These are phyloP conservation scores for Heliconius erato DNA, from an alignment of 2,888 invertebrate genomes.

Conservation along the genomic window DNA sequence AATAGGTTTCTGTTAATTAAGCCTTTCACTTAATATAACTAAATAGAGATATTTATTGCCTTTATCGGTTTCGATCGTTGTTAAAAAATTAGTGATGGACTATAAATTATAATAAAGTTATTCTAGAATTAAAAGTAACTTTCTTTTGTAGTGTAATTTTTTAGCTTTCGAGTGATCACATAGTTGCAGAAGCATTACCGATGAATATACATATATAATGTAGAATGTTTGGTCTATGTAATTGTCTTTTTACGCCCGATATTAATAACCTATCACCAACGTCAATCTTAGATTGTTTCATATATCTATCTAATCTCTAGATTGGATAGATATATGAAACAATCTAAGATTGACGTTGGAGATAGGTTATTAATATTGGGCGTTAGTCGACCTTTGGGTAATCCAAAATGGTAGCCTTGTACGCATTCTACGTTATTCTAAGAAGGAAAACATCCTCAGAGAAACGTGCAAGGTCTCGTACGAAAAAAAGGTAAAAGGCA, in stretches of 20 bases:
- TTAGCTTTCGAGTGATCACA: slow-evolving; percentile 33
- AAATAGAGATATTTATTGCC: slow-evolving; percentile 46
- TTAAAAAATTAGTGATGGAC: slow-evolving; percentile 39
- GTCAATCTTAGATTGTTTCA: too few species aligned
- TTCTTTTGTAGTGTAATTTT: slow-evolving; percentile 41
- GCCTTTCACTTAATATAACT: slow-evolving; percentile 46
- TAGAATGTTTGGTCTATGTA: too few species aligned
- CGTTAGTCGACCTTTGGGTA: slow-evolving; percentile 2
- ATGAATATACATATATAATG: neutral
- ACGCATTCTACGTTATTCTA: slow-evolving; percentile 20
- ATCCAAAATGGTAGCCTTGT: slow-evolving; percentile 25
- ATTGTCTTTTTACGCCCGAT: neutral
- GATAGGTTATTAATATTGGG: too few species aligned
- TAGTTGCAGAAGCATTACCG: slow-evolving; percentile 9
- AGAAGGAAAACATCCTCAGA: slow-evolving; percentile 20
- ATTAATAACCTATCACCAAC: too few species aligned
- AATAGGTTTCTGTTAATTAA: slow-evolving; percentile 40
- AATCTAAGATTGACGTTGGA: too few species aligned
- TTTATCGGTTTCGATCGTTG: slow-evolving; percentile 41
- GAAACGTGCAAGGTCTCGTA: slow-evolving; percentile 15
- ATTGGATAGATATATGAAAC: too few species aligned
- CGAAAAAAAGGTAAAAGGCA: too few species aligned
- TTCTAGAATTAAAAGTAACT: slow-evolving; percentile 39
- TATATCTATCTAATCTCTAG: too few species aligned
- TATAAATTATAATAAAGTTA: slow-evolving; percentile 44